Base-by-base conservation (phyloP, 2,113 vertebrate species). In the Ptilonorhynchus violaceus region DNA sequence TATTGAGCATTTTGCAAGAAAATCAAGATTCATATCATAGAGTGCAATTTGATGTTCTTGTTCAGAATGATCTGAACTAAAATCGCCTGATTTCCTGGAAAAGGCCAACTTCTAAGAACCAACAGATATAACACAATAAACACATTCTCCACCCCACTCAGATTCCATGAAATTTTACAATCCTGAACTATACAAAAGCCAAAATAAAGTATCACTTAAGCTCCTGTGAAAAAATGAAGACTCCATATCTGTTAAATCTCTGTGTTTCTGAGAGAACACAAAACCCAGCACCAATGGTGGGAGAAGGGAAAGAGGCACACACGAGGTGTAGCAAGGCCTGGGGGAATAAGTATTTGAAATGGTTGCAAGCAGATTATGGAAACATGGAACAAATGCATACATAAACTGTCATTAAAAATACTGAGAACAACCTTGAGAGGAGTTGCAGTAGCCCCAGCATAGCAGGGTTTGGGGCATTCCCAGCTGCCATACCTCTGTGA, bases 271-370 rank as follows among this genome's bases (percentile, higher is more conserved):
- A 55, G 50, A 60, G 42, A 59, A 12, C 33, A 42, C 47, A 64
- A 74, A 89, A 18, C n/a, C 20, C 69, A 70, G n/a, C 46, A 41
- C 10, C 33, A 67, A 49, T 0, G 15, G 15, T 56, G 33, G 33
- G 33, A 87, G 52, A 58, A n/a, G 35, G 37, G 31, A 42, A 49
- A 27, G 59, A 52, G 20, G 17, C 0, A 1, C 41, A 19, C 21
- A 27, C 31, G 83, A 1, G 0, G 0, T 7, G 19, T 0, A 76
- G 64, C 50, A 53, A 70, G 53, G 23, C 49, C 31, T 15, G 8
- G 31, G 23, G 12, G 25, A 76, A 11, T 17, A 30, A 41, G 24
- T 2, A 3, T 7, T 50, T 47, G 58, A 68, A 81, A 66, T 3
- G 19, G 15, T 4, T 78, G 44, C 31, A 47, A 41, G 35, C 22